phyloP scores from a whole-genome alignment of 1,140 invertebrate genomes.

The Bathynomus jamesi region DNA sequence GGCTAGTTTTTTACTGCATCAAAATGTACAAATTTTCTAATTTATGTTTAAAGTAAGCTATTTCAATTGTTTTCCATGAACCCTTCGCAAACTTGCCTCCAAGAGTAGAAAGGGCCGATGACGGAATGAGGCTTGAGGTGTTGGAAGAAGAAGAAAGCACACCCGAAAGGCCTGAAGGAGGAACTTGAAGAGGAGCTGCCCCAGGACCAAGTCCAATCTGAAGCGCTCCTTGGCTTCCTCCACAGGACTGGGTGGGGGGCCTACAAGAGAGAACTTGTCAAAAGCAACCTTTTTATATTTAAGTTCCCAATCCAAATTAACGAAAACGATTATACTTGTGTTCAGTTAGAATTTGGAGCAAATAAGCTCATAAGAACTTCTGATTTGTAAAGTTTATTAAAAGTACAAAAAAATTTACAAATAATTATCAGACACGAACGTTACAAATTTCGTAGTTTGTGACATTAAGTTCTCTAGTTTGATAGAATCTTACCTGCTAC shows the following conservation, averaged over 20 bases:
- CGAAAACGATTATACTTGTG: background rate
- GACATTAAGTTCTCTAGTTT: too few species aligned
- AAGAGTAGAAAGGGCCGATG: constrained; percentile 13
- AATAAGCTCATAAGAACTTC: too few species aligned
- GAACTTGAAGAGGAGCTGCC: background rate
- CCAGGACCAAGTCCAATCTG: background rate
- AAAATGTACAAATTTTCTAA: too few species aligned
- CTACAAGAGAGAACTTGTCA: background rate
- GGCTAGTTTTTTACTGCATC: too few species aligned
- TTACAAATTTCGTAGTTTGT: too few species aligned
- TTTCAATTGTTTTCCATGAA: too few species aligned
- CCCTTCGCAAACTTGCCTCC: constrained; percentile 18
- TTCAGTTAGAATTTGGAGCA: background rate
- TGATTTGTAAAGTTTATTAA: too few species aligned
- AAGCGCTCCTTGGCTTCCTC: background rate
- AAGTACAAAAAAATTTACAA: too few species aligned
- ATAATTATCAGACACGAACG: too few species aligned
- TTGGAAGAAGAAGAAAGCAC: constrained; percentile 21
- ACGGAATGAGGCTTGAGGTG: constrained; percentile 17
- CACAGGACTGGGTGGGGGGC: background rate
- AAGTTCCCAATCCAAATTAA: background rate
- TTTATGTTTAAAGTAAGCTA: too few species aligned
- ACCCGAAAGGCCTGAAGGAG: background rate
- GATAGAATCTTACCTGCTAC: constrained; percentile 30
- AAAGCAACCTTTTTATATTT: background rate